phyloP scores from a whole-genome alignment of 2,888 invertebrate species.

The Tuta absoluta region DNA sequence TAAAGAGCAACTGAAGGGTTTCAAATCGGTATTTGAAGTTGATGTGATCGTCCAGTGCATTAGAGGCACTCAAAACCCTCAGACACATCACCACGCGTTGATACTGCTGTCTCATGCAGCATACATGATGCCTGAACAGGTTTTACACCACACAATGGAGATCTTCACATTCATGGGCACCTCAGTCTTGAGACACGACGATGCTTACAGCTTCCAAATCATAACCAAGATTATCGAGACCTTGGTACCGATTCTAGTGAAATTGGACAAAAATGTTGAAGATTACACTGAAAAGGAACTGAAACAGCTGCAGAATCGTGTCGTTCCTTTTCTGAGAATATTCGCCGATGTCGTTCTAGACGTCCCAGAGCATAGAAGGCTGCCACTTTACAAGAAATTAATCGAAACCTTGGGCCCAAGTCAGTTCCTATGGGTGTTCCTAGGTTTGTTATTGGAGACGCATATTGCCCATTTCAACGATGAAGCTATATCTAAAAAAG shows the following conservation, averaged over 20 bases:
- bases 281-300: constrained; percentile 62
- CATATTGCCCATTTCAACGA: constrained; percentile 83
- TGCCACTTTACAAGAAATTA: constrained; percentile 89
- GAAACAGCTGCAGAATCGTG: constrained; percentile 68
- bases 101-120: constrained; percentile 91
- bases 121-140: constrained; percentile 88
- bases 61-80: constrained; percentile 94
- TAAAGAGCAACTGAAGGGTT: constrained; percentile 63
- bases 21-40: constrained; percentile 83
- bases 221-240: constrained; percentile 94
- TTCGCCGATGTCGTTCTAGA: constrained; percentile 95
- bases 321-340: constrained; percentile 88
- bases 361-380: constrained; percentile 95
- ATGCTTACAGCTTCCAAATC: constrained; percentile 96
- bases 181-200: constrained; percentile 94
- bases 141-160: constrained; percentile 96
- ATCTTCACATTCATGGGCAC: constrained; percentile 99
- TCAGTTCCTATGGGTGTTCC: constrained; percentile 86
- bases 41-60: constrained; percentile 94
- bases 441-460: constrained; percentile 86
- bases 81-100: constrained; percentile 96
- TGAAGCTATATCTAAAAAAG: constrained; percentile 58
- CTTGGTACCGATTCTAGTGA: constrained; percentile 91
- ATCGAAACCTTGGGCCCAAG: constrained; percentile 85
- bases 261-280: constrained; percentile 64